Percentiles rank a stretch among this genome's conserved stretches.
Evolutionary conservation across 2,888 invertebrate species (phyloP).

Genomic region (Eumacrocentrus americanus): DNA sequence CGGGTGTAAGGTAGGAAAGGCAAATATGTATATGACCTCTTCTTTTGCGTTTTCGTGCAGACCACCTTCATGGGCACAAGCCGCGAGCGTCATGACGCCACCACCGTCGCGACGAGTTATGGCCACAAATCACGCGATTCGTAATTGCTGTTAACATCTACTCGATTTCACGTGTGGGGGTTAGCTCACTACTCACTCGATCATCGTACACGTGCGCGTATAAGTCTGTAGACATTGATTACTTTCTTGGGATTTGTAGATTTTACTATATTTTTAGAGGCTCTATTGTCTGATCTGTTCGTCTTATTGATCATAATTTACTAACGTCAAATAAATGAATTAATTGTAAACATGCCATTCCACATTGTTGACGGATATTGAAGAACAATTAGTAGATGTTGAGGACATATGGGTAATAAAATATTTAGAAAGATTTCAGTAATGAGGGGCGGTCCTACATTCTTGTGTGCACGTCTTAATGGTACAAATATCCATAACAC

Average conservation of each 20-base stretch:
- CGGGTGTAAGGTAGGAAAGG: background rate
- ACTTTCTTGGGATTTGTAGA: no score
- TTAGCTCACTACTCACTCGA: constrained; percentile 27
- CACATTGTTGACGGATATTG: no score
- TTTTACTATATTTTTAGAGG: no score
- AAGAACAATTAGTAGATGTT: no score
- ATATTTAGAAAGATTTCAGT: no score
- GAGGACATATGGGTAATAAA: no score
- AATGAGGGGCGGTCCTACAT: no score
- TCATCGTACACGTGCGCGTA: constrained; percentile 34
- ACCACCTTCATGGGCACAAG: constrained; percentile 49
- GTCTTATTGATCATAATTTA: no score
- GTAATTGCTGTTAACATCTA: constrained; percentile 60
- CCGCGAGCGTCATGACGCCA: constrained; percentile 60
- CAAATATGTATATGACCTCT: constrained; percentile 12
- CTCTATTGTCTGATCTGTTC: no score
- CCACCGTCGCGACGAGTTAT: constrained; percentile 60
- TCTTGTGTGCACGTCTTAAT: background rate
- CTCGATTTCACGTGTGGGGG: constrained; percentile 50
- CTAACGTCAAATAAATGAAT: no score
- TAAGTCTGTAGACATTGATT: no score
- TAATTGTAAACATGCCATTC: no score
- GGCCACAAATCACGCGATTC: constrained; percentile 61
- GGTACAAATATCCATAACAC: background rate
- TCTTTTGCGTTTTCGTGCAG: constrained; percentile 47